Evolutionary conservation across 1,140 invertebrate species (phyloP).

Genomic region (Babylonia areolata): DNA sequence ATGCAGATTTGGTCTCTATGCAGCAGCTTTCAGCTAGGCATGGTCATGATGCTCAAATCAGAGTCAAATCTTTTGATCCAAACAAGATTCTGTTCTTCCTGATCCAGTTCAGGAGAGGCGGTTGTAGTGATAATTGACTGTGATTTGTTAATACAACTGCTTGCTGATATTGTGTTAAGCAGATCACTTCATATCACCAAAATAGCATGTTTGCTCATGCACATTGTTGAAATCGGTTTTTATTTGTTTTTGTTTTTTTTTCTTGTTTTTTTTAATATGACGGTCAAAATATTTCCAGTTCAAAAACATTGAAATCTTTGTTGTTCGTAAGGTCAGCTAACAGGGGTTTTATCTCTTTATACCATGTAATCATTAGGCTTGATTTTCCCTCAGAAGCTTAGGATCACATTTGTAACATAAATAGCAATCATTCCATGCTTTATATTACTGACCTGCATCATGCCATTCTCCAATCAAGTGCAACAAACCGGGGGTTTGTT

Average conservation of each 20-base stretch:
- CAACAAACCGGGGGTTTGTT: too few relatives aligned
- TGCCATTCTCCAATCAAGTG: too few relatives aligned
- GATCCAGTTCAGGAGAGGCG: neutral
- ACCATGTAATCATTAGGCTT: too few relatives aligned
- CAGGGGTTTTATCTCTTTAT: too few relatives aligned
- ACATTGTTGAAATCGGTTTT: too few relatives aligned
- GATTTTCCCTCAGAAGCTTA: too few relatives aligned
- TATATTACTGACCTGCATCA: too few relatives aligned
- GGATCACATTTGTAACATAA: too few relatives aligned
- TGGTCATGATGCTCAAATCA: neutral
- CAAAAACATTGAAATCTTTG: neutral
- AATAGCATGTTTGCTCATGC: neutral
- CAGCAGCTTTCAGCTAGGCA: neutral
- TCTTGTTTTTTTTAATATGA: neutral
- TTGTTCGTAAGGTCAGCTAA: neutral
- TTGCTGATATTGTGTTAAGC: neutral
- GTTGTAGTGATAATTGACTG: neutral
- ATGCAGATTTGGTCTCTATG: slow-evolving; percentile 7
- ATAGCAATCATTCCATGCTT: too few relatives aligned
- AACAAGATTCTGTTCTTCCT: neutral
- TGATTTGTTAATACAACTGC: neutral
- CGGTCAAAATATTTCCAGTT: too few relatives aligned
- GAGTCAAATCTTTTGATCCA: neutral
- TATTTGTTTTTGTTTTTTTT: neutral
- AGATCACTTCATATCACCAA: neutral